Evolutionary conservation across 2,113 vertebrate species (phyloP).

Genomic region (Parotia lawesii): DNA sequence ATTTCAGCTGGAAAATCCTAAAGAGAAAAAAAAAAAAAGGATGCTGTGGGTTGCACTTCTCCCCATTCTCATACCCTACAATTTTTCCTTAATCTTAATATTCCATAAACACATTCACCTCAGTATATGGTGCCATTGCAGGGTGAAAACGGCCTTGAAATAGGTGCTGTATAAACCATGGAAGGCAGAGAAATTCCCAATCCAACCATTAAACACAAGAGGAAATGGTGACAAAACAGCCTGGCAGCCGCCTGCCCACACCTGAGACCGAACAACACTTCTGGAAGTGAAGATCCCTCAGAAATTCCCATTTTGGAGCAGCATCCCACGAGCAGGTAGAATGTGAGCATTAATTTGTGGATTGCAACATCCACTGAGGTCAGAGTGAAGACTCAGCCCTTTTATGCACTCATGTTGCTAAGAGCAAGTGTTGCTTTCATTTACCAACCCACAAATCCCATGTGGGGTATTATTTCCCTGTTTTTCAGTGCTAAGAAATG

Average conservation of each 20-base stretch:
- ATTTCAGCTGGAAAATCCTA: neutral
- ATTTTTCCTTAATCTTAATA: neutral
- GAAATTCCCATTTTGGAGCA: neutral
- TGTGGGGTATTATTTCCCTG: conserved; percentile 24
- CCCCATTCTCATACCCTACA: neutral
- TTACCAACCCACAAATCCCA: conserved; percentile 42
- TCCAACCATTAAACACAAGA: neutral
- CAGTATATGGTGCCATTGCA: neutral
- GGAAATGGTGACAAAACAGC: neutral
- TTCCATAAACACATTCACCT: neutral
- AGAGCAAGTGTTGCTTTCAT: conserved; percentile 35
- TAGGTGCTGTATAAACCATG: neutral
- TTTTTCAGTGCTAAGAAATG: conserved; percentile 39
- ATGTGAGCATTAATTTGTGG: neutral
- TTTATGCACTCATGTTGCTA: neutral
- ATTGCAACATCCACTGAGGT: neutral
- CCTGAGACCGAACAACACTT: neutral
- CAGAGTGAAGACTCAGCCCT: neutral
- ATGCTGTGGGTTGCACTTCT: neutral
- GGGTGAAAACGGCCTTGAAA: neutral
- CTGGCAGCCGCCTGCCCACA: neutral
- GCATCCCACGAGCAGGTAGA: neutral
- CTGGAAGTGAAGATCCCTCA: neutral
- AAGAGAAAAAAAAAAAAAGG: neutral
- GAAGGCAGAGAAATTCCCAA: neutral